phyloP scores from a whole-genome alignment of 2,888 invertebrate species.

The Polylopha cassiicola region DNA sequence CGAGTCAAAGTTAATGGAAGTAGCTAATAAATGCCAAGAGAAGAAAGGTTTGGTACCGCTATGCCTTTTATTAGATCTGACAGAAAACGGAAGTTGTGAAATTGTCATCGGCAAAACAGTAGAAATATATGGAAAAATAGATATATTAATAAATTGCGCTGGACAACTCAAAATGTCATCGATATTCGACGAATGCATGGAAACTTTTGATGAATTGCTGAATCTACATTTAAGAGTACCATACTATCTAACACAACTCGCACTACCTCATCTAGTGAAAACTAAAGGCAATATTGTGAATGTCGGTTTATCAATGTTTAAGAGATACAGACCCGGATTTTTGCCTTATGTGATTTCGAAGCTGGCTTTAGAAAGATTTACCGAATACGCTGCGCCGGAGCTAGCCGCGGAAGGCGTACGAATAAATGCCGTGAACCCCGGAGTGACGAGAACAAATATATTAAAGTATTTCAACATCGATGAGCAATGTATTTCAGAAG shows the following conservation, averaged over 20 bases:
- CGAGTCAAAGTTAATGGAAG: constrained; percentile 34
- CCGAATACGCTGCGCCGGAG: constrained; percentile 41
- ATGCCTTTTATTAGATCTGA: constrained; percentile 36
- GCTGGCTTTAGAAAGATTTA: constrained; percentile 39
- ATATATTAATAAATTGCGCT: constrained; percentile 46
- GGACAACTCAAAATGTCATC: constrained; percentile 37
- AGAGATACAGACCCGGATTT: constrained; percentile 36
- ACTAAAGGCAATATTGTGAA: constrained; percentile 50
- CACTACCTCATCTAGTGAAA: constrained; percentile 40
- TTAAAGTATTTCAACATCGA: constrained; percentile 33
- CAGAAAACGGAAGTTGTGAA: constrained; percentile 38
- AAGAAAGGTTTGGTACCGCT: constrained; percentile 30
- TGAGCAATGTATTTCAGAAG: constrained; percentile 23
- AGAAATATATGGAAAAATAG: constrained; percentile 40
- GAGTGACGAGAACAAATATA: constrained; percentile 40
- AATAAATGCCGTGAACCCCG: constrained; percentile 45
- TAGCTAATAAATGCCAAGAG: constrained; percentile 35
- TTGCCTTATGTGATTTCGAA: constrained; percentile 41
- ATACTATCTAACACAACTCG: constrained; percentile 39
- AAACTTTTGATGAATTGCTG: constrained; percentile 43
- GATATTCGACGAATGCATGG: constrained; percentile 38
- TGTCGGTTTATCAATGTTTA: constrained; percentile 39
- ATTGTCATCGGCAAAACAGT: constrained; percentile 38
- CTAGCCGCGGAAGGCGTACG: constrained; percentile 40
- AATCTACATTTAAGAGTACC: constrained; percentile 46